phyloP scores from a whole-genome alignment of 2,888 invertebrate species.

The Capitulum mitella region DNA sequence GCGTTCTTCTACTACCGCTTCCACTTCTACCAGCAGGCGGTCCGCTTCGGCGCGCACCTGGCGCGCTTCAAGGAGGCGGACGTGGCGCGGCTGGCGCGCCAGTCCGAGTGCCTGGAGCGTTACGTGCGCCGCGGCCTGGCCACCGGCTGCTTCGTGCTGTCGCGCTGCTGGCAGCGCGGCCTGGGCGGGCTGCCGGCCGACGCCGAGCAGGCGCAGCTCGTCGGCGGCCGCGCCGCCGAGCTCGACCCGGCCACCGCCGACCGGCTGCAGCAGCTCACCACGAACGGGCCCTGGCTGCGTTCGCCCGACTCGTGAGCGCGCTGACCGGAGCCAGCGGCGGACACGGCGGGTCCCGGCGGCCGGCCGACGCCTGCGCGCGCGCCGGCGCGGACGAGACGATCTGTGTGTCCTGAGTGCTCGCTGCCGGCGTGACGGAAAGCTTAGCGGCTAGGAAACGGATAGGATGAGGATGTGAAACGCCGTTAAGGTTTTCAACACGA shows the following conservation, averaged over 20 bases:
- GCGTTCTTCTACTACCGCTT: neutral
- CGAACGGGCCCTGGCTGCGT: neutral
- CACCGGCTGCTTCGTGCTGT: constrained; percentile 11
- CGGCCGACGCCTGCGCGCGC: too few species aligned
- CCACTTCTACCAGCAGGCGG: constrained; percentile 9
- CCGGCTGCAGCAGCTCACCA: neutral
- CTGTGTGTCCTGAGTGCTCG: too few species aligned
- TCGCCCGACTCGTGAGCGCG: neutral
- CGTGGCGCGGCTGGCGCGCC: neutral
- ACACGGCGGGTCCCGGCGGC: too few species aligned
- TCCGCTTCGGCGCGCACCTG: neutral
- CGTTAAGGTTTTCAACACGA: too few species aligned
- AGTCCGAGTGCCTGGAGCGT: neutral
- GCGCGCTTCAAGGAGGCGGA: neutral
- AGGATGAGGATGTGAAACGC: too few species aligned
- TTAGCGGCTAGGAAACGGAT: too few species aligned
- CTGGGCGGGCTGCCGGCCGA: neutral
- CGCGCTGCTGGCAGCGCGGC: constrained; percentile 8
- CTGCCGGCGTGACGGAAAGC: too few species aligned
- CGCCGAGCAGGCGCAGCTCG: neutral
- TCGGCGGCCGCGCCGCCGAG: neutral
- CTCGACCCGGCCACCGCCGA: neutral
- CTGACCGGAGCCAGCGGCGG: too few species aligned
- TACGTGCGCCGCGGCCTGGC: constrained; percentile 17
- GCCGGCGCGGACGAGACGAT: too few species aligned